phyloP scores from a whole-genome alignment of 2,113 vertebrate genomes.

The Columba janthina region DNA sequence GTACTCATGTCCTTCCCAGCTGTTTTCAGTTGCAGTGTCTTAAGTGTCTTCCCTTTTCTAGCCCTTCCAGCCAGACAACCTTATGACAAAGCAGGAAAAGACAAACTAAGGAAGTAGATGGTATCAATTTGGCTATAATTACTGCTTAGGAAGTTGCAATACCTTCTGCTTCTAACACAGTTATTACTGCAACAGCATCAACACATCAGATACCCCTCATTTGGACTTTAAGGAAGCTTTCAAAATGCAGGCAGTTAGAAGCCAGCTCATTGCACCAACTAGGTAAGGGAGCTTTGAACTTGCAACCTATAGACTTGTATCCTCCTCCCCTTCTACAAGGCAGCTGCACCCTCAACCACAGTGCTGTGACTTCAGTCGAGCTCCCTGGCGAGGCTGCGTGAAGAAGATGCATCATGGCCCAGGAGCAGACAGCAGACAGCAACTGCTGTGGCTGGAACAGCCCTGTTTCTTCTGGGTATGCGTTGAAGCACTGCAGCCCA shows the following conservation, averaged over 20 bases:
- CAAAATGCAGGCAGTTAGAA: neutral
- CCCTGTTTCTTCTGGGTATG: neutral
- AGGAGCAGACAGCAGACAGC: neutral
- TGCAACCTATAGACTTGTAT: neutral
- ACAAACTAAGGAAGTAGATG: constrained; percentile 18
- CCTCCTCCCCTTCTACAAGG: neutral
- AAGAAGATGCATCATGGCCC: accelerated
- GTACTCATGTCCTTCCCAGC: neutral
- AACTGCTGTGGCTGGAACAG: neutral
- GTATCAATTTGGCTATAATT: constrained; percentile 9
- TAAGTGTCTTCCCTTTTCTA: neutral
- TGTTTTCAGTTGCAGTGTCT: neutral
- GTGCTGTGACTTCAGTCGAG: neutral
- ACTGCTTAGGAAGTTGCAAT: constrained; percentile 40
- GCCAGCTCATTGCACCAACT: neutral
- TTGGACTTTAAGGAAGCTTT: neutral
- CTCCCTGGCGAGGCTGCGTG: accelerated
- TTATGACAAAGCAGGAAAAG: constrained; percentile 41
- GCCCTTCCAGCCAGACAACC: neutral
- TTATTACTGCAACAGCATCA: neutral
- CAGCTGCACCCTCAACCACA: neutral
- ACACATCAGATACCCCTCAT: neutral
- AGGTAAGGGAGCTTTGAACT: neutral
- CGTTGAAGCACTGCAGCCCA: neutral
- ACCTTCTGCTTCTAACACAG: neutral